Evolutionary conservation across 2,797 vertebrate species (phyloP).

Genomic region (Melanotaenia parkinsoni): DNA sequence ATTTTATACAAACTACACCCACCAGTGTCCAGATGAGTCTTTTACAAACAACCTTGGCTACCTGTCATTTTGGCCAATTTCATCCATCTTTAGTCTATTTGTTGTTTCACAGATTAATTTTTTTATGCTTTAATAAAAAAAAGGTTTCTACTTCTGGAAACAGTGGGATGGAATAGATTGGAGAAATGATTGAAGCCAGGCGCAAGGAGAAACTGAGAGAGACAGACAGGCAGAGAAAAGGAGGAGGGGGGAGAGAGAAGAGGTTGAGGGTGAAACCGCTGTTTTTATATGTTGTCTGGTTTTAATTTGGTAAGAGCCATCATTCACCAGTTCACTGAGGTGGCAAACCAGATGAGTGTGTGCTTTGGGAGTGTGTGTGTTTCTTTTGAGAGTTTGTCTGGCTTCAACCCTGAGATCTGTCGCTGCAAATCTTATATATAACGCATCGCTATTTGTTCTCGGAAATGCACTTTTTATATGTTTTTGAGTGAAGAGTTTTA

Average conservation of each 20-base stretch:
- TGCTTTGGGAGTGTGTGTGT: constrained; percentile 38
- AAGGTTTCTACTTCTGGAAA: constrained; percentile 54
- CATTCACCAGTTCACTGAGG: constrained; percentile 79
- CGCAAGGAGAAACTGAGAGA: constrained; percentile 51
- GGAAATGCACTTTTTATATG: background rate
- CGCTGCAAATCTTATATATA: constrained; percentile 21
- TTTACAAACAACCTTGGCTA: constrained; percentile 22
- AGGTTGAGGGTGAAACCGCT: constrained; percentile 70
- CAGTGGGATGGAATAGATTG: constrained; percentile 62
- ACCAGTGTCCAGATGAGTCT: constrained; percentile 24
- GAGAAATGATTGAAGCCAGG: constrained; percentile 76
- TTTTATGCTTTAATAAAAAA: constrained; percentile 58
- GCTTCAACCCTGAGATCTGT: constrained; percentile 29
- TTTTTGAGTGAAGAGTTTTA: constrained; percentile 12
- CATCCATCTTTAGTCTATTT: constrained; percentile 43
- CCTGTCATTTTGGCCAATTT: constrained; percentile 20
- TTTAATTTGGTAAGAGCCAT: constrained; percentile 80
- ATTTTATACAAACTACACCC: constrained; percentile 4
- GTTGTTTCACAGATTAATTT: constrained; percentile 42
- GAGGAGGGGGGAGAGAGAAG: constrained; percentile 15
- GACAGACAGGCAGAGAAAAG: constrained; percentile 52
- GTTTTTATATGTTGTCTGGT: constrained; percentile 81
- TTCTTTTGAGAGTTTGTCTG: constrained; percentile 42
- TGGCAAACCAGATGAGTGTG: constrained; percentile 73
- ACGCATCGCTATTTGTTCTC: constrained; percentile 23